These are phyloP conservation scores for Apodemus speciosus DNA, from an alignment of 2,113 vertebrate species.

Conservation along the genomic window DNA sequence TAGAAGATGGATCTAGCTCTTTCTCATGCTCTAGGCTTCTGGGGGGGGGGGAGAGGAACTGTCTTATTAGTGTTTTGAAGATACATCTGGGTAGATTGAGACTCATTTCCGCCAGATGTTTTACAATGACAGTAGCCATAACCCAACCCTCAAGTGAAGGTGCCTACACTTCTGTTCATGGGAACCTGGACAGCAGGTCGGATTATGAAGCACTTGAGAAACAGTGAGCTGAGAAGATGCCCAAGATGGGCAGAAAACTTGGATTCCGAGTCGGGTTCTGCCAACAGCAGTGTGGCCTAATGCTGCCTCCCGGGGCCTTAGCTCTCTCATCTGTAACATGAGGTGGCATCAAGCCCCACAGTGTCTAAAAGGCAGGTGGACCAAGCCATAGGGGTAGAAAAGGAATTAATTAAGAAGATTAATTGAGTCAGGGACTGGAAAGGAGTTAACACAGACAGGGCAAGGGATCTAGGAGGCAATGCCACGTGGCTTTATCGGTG, in stretches of 20 bases:
- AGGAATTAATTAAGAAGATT: background rate
- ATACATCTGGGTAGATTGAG: background rate
- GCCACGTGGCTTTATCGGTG: background rate
- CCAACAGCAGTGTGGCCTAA: background rate
- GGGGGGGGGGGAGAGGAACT: too few species aligned
- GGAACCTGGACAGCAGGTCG: background rate
- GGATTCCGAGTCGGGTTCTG: background rate
- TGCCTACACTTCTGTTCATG: background rate
- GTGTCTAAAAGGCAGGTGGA: background rate
- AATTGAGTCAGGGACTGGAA: background rate
- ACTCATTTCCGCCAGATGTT: constrained; percentile 6
- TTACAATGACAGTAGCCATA: constrained; percentile 21
- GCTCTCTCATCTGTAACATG: background rate
- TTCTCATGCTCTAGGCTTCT: constrained; percentile 53
- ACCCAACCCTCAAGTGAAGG: background rate
- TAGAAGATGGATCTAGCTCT: background rate
- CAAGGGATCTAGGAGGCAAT: background rate
- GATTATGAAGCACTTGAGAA: background rate
- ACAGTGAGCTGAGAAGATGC: background rate
- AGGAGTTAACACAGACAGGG: background rate
- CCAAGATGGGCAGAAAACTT: background rate
- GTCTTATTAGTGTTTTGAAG: background rate
- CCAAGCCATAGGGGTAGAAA: background rate
- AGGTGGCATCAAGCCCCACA: background rate
- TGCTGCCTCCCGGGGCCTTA: background rate